Conservation (phyloP, 2,113 vertebrate species). For the Notothenia rossii region DNA sequence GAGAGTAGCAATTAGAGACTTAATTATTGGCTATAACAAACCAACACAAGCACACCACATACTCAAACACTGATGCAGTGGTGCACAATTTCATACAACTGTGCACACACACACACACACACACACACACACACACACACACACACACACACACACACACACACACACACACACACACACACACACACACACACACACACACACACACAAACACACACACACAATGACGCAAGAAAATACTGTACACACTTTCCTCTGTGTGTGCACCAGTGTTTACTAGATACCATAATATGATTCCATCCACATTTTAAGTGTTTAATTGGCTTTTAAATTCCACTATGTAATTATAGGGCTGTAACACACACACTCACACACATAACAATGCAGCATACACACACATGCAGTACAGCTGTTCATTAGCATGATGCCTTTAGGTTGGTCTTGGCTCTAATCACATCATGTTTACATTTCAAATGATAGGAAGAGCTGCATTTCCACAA, state of each 20-base stretch:
- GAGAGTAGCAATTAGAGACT: slow-evolving; percentile 79
- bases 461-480: slow-evolving; percentile 78
- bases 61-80: slow-evolving; percentile 44
- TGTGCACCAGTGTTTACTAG: slow-evolving; percentile 73
- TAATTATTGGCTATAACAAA: slow-evolving; percentile 79
- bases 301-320: slow-evolving; percentile 82
- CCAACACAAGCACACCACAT: slow-evolving; percentile 42
- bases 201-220: slow-evolving; percentile 23
- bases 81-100: slow-evolving; percentile 21
- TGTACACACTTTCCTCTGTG: slow-evolving; percentile 54
- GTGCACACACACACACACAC: slow-evolving; percentile 24
- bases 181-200: too few relatives aligned
- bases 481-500: slow-evolving; percentile 50
- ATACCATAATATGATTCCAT: slow-evolving; percentile 74
- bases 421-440: slow-evolving; percentile 73
- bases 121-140: too few relatives aligned
- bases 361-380: slow-evolving; percentile 32
- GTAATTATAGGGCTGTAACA: slow-evolving; percentile 74
- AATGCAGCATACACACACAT: slow-evolving; percentile 21
- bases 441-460: slow-evolving; percentile 73
- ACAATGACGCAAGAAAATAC: slow-evolving; percentile 64
- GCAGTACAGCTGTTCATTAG: slow-evolving; percentile 79
- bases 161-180: too few relatives aligned
- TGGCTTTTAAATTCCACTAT: slow-evolving; percentile 80
- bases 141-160: too few relatives aligned